Evolutionary conservation across 2,113 vertebrate genomes (phyloP), one percentile per base, ranked within the genome.

Genomic region (Dipodomys merriami): DNA sequence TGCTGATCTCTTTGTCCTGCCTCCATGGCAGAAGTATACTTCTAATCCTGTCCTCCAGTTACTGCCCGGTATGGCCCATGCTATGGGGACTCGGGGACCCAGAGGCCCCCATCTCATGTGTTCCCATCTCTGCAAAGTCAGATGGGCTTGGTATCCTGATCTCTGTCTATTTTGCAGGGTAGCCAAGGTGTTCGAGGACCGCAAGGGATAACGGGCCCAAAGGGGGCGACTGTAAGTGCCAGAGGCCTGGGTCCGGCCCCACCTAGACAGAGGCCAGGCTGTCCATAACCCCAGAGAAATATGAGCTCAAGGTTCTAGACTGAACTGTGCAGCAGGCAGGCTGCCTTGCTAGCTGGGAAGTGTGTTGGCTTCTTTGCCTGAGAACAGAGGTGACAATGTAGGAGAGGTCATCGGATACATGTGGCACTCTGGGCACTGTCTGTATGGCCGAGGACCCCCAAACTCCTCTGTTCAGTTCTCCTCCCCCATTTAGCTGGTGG

Each of bases 121-220:
- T 30, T 74, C 62, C 23, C 33, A 57, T 85, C 49, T 62, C 44
- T 49, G 20, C 57, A 65, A 33, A 68, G 29, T 25, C 73, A 39
- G 67, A 1, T 0, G 46, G 29, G 5, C 44, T 78, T 33, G 11
- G 49, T 9, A 23, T 30, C 77, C 67, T 69, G 35, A 77, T 94
- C 57, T 94, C 64, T 88, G 0, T 86, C 77, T 79, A 7, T 69
- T 95, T 97, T 96, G 49, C 96, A 99, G 99, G 99, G 99, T 57
- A 97, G 97, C 86, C 98, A 97, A 93, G 99, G 99, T 30, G 97
- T 99, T 90, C 97, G 95, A 87, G 99, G 99, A 29, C 98, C 98
- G 73, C 99, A 99, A 95, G 99, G 99, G 79, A 98, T 96, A 5
- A 95, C 98, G 4, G 99, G 99, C 71, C 99, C 99, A 64, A 99